These are phyloP conservation scores for Acanthococcus lagerstroemiae DNA, from an alignment of 2,888 invertebrate genomes.

Conservation along the genomic window DNA sequence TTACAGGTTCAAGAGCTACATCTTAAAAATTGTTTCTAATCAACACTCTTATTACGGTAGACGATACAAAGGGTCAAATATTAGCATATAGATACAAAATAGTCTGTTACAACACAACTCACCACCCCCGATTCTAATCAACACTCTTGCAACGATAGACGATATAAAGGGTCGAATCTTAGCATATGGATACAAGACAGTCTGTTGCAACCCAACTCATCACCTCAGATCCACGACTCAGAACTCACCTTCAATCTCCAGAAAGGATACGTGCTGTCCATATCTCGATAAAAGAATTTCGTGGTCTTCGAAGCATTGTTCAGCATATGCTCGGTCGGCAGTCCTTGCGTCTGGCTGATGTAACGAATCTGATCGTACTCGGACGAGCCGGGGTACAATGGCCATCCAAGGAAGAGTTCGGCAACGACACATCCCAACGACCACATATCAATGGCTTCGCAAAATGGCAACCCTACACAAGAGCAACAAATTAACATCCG, in stretches of 20 bases:
- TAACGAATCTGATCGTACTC: slow-evolving; percentile 98
- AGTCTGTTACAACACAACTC: too few relatives aligned
- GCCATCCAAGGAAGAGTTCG: slow-evolving; percentile 98
- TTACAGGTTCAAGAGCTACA: too few relatives aligned
- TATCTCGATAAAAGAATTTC: slow-evolving; percentile 95
- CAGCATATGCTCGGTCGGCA: slow-evolving; percentile 97
- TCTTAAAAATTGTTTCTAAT: too few relatives aligned
- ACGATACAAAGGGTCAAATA: too few relatives aligned
- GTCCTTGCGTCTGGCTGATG: slow-evolving; percentile 92
- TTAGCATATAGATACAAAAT: too few relatives aligned
- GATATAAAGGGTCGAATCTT: too few relatives aligned
- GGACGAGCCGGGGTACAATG: slow-evolving; percentile 95
- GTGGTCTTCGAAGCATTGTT: slow-evolving; percentile 94
- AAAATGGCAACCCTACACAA: slow-evolving; percentile 74
- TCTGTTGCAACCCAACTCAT: too few relatives aligned
- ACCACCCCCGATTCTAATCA: too few relatives aligned
- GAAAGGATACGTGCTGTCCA: slow-evolving; percentile 63
- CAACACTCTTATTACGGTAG: too few relatives aligned
- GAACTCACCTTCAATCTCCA: slow-evolving; percentile 49
- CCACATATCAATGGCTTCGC: slow-evolving; percentile 99
- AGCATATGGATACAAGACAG: too few relatives aligned
- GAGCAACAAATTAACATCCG: background rate
- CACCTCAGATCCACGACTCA: too few relatives aligned
- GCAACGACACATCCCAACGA: slow-evolving; percentile 98
- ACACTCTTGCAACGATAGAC: too few relatives aligned